Conservation (phyloP, 2,797 vertebrate genomes). For the Microchirus variegatus region DNA sequence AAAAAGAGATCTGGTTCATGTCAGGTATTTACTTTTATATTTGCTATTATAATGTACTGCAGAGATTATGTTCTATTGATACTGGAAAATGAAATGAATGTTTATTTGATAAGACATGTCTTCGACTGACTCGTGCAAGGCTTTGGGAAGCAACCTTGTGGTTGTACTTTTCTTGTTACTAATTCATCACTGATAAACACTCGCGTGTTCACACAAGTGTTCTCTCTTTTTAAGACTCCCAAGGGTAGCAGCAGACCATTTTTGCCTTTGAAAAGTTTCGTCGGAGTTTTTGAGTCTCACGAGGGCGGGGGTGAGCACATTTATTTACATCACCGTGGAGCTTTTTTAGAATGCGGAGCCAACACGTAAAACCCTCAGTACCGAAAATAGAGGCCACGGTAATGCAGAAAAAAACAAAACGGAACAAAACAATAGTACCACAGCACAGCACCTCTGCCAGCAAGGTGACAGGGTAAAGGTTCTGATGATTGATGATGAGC, state of each 20-base stretch:
- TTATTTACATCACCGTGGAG: conserved; percentile 40
- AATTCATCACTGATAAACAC: not conserved
- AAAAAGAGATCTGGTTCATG: too few relatives aligned
- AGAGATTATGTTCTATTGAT: not conserved
- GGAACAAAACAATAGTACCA: conserved; percentile 59
- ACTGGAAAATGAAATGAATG: not conserved
- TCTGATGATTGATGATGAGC: conserved; percentile 72
- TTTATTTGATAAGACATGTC: not conserved
- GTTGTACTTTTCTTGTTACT: conserved; percentile 5
- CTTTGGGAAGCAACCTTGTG: not conserved
- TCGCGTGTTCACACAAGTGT: not conserved
- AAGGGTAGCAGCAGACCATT: conserved; percentile 15
- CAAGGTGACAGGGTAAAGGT: conserved; percentile 62
- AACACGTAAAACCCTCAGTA: conserved; percentile 51
- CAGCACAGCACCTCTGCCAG: conserved; percentile 58
- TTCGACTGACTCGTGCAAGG: conserved; percentile 5
- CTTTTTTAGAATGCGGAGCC: conserved; percentile 37
- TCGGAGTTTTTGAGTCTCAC: conserved; percentile 22
- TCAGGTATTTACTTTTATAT: not conserved
- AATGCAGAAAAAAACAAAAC: conserved; percentile 44
- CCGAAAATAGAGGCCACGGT: conserved; percentile 58
- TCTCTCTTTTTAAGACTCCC: conserved; percentile 34
- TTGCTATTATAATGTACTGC: not conserved
- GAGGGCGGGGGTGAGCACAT: conserved; percentile 36
- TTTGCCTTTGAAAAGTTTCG: conserved; percentile 45